Evolutionary conservation across 2,113 vertebrate species (phyloP).

Genomic region (Leptodactylus fuscus): DNA sequence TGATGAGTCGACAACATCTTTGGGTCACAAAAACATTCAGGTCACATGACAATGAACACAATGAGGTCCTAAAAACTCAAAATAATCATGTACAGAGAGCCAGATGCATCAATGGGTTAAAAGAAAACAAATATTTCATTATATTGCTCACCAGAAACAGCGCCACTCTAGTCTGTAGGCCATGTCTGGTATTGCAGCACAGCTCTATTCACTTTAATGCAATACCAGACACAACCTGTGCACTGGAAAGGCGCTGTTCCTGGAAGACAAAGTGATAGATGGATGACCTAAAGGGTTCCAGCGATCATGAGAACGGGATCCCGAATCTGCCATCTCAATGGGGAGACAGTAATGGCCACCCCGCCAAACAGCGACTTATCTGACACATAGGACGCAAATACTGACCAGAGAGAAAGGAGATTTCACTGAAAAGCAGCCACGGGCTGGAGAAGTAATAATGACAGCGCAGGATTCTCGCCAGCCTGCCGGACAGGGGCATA

Average conservation of each 20-base stretch:
- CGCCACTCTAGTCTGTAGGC: background rate
- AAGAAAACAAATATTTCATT: too few species aligned
- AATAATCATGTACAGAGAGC: background rate
- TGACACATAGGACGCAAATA: background rate
- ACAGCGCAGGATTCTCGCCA: slow-evolving; percentile 84
- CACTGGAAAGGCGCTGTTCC: too few species aligned
- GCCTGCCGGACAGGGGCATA: slow-evolving; percentile 75
- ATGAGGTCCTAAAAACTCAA: background rate
- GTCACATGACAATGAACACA: background rate
- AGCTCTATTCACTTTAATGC: too few species aligned
- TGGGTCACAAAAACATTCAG: background rate
- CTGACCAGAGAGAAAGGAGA: slow-evolving; percentile 87
- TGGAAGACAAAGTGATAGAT: too few species aligned
- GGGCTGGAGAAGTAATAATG: slow-evolving; percentile 84
- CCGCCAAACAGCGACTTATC: too few species aligned
- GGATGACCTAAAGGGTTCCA: too few species aligned
- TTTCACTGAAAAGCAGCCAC: slow-evolving; percentile 94
- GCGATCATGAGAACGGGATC: too few species aligned
- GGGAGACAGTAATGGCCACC: too few species aligned
- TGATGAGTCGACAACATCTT: background rate
- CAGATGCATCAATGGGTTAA: background rate
- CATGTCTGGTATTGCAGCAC: background rate
- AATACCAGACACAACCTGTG: too few species aligned
- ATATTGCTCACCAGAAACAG: background rate
- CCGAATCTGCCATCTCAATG: too few species aligned